Percentiles rank a stretch among this genome's conserved stretches.
These are phyloP conservation scores for Drosophila subsilvestris DNA, from an alignment of 2,888 invertebrate genomes.

Conservation along the genomic window DNA sequence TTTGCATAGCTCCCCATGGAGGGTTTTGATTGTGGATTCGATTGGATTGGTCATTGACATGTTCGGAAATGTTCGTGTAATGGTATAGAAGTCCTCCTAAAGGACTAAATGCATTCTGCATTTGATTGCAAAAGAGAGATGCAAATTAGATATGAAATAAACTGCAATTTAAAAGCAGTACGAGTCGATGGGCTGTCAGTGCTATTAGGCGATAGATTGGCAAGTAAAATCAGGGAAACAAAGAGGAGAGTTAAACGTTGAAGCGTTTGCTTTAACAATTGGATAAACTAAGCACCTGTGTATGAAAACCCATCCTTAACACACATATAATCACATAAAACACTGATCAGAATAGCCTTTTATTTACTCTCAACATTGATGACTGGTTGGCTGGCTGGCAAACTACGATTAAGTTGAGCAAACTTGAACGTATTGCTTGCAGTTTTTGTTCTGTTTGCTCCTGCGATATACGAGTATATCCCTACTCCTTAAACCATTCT, in stretches of 20 bases:
- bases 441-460: not conserved
- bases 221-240: not conserved
- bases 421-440: not conserved
- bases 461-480: not conserved
- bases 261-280: no score
- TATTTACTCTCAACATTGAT: not conserved
- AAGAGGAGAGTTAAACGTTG: no score
- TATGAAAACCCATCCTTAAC: not conserved
- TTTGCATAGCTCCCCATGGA: not conserved
- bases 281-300: no score
- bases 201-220: not conserved
- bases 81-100: not conserved
- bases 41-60: not conserved
- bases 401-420: not conserved
- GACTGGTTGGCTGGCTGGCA: not conserved
- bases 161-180: not conserved
- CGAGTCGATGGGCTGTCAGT: not conserved
- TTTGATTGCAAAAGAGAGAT: not conserved
- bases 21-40: not conserved
- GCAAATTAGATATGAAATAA: not conserved
- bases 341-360: not conserved
- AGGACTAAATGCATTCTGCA: not conserved
- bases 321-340: not conserved
- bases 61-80: not conserved
- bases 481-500: constrained; percentile 12